phyloP scores from a whole-genome alignment of 2,888 invertebrate species.

The Phengaris alcon region DNA sequence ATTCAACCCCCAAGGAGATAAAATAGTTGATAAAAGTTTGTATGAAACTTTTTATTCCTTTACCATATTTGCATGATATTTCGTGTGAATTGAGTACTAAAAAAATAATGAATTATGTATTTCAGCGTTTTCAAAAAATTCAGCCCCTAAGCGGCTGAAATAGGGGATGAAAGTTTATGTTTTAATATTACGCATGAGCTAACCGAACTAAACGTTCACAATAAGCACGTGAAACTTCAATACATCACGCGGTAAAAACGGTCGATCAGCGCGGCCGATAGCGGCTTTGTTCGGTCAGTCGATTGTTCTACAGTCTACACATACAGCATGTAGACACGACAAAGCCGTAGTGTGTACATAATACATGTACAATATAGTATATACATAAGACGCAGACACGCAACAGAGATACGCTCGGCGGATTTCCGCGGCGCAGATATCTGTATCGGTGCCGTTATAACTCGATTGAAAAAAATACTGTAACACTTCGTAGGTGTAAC shows the following conservation, averaged over 20 bases:
- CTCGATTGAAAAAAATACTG: background rate
- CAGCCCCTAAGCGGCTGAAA: too few species aligned
- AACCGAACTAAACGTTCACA: background rate
- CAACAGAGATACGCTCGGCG: background rate
- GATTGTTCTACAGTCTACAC: background rate
- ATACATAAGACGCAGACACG: background rate
- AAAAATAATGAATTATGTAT: too few species aligned
- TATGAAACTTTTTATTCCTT: too few species aligned
- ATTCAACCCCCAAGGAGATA: too few species aligned
- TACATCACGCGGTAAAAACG: conserved; percentile 17
- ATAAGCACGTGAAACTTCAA: background rate
- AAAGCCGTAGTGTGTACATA: background rate
- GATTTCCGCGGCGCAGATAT: background rate
- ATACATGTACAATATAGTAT: background rate
- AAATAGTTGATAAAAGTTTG: too few species aligned
- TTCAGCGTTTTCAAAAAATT: too few species aligned
- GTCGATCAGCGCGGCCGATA: background rate
- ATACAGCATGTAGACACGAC: background rate
- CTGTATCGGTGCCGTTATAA: too few species aligned
- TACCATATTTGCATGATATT: too few species aligned
- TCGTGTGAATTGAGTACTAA: too few species aligned
- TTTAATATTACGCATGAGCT: too few species aligned
- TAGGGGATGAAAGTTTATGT: too few species aligned
- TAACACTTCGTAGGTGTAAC: background rate
- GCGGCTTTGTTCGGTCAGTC: background rate